phyloP scores from a whole-genome alignment of 2,888 invertebrate species.

The Leistus spinibarbis region DNA sequence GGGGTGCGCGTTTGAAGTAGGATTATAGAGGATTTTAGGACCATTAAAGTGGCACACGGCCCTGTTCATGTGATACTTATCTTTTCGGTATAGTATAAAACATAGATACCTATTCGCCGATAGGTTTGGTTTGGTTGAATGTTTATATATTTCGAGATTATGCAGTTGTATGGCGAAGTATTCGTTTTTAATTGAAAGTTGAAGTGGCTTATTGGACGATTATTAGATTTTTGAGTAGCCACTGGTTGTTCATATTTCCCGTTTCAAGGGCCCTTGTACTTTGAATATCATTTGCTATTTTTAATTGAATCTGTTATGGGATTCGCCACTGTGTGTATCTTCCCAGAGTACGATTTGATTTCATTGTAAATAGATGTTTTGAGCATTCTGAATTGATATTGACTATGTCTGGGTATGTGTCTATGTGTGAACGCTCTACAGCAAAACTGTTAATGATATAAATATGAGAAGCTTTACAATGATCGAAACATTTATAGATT shows the following conservation, averaged over 20 bases:
- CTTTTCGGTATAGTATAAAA: not conserved
- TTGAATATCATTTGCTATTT: not conserved
- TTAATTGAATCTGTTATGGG: not conserved
- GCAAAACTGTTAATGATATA: no score
- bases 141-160: constrained; percentile 1
- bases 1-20: constrained; percentile 11
- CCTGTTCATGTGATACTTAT: constrained; percentile 8
- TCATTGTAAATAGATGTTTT: no score
- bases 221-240: not conserved
- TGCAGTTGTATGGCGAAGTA: not conserved
- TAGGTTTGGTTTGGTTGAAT: not conserved
- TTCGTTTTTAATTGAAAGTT: constrained; percentile 19
- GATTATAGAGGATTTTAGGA: constrained; percentile 11
- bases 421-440: no score
- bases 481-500: no score
- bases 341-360: not conserved
- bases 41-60: constrained; percentile 20
- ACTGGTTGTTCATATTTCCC: not conserved
- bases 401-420: no score
- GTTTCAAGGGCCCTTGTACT: not conserved
- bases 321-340: not conserved
- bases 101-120: not conserved
- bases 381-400: not conserved
- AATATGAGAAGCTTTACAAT: no score
- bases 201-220: not conserved